Conservation (phyloP, 2,888 invertebrate species). For the Phania funesta region DNA sequence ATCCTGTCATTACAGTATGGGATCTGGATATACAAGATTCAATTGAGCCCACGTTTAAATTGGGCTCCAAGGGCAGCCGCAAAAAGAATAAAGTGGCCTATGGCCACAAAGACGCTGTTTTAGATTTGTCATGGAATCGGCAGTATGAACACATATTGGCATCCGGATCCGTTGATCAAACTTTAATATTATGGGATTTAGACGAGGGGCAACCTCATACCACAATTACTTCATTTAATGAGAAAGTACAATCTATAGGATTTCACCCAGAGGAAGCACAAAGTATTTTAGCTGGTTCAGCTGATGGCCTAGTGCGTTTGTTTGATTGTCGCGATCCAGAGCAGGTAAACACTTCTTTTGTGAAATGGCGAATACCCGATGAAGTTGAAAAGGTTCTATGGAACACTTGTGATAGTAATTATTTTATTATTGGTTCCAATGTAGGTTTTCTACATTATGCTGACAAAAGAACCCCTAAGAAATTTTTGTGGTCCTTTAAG, state of each 20-base stretch:
- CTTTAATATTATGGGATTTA: slow-evolving; percentile 95
- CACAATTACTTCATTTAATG: slow-evolving; percentile 86
- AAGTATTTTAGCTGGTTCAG: slow-evolving; percentile 90
- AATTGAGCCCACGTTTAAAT: slow-evolving; percentile 91
- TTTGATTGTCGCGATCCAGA: slow-evolving; percentile 92
- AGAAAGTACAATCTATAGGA: slow-evolving; percentile 91
- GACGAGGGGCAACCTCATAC: slow-evolving; percentile 89
- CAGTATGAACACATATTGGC: slow-evolving; percentile 91
- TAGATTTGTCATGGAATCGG: slow-evolving; percentile 95
- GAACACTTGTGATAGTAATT: slow-evolving; percentile 89
- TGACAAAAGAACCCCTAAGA: slow-evolving; percentile 85
- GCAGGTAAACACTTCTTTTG: slow-evolving; percentile 78
- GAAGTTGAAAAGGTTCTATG: slow-evolving; percentile 94
- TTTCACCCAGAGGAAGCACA: slow-evolving; percentile 93
- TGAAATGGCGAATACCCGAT: slow-evolving; percentile 84
- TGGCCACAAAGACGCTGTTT: slow-evolving; percentile 94
- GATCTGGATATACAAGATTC: slow-evolving; percentile 96
- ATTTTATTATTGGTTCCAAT: slow-evolving; percentile 85
- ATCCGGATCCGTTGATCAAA: slow-evolving; percentile 95
- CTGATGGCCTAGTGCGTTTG: slow-evolving; percentile 89
- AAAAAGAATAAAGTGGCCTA: slow-evolving; percentile 85
- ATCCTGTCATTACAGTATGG: slow-evolving; percentile 97
- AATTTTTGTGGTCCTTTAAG: slow-evolving; percentile 86
- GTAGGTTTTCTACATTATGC: slow-evolving; percentile 86
- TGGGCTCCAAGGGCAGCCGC: slow-evolving; percentile 88